phyloP scores from a whole-genome alignment of 2,888 invertebrate species.

The Chorisops tibialis region DNA sequence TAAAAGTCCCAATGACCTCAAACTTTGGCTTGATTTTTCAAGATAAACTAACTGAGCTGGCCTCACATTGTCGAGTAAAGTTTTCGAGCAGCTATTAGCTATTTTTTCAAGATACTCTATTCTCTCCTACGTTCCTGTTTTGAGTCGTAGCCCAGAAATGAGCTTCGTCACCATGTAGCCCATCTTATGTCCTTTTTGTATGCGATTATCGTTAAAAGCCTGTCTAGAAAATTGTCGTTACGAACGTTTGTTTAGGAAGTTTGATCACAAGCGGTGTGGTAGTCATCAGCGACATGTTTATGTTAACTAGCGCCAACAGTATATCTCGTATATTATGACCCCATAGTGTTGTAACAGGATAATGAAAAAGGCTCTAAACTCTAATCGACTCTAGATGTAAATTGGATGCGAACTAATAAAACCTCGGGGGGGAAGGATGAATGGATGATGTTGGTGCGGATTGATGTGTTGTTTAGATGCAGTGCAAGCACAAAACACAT shows the following conservation, averaged over 20 bases:
- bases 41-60: too few species aligned
- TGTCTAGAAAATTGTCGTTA: conserved; percentile 5
- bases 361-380: conserved; percentile 6
- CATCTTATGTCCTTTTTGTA: neutral
- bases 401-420: conserved; percentile 20
- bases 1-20: too few species aligned
- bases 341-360: neutral
- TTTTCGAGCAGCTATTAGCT: too few species aligned
- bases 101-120: too few species aligned
- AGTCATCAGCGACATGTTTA: conserved; percentile 15
- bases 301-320: conserved; percentile 15
- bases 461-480: neutral
- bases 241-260: conserved; percentile 6
- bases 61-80: too few species aligned
- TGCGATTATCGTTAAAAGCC: conserved; percentile 13
- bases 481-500: conserved; percentile 11
- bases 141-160: conserved; percentile 5
- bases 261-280: neutral
- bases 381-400: neutral
- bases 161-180: neutral
- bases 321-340: conserved; percentile 1
- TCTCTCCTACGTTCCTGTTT: neutral
- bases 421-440: neutral
- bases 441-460: neutral
- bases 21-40: too few species aligned